Evolutionary conservation across 1,140 invertebrate species (phyloP).

Genomic region (Drosophila saltans): DNA sequence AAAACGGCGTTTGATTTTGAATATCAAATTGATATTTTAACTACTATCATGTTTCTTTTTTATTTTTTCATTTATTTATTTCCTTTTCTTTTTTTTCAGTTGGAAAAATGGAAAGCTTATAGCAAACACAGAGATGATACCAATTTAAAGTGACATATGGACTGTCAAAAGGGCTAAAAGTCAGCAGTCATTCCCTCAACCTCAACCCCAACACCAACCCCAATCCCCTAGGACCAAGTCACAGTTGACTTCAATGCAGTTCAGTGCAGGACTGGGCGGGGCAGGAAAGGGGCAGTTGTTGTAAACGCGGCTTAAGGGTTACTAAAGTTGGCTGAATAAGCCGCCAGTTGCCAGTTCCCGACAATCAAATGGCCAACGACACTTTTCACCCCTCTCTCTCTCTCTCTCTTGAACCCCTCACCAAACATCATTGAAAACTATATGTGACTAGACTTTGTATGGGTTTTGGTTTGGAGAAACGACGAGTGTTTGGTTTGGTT

Average conservation of each 20-base stretch:
- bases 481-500: conserved; percentile 5
- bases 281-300: background rate
- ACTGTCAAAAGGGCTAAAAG: conserved; percentile 8
- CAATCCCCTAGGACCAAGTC: conserved; percentile 33
- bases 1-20: background rate
- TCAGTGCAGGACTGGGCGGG: background rate
- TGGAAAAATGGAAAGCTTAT: no score
- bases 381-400: conserved; percentile 9
- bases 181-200: background rate
- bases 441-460: conserved; percentile 61
- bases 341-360: conserved; percentile 30
- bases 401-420: background rate
- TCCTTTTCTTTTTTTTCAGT: no score
- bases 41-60: background rate
- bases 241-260: conserved; percentile 43
- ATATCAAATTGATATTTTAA: conserved; percentile 1
- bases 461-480: conserved; percentile 42
- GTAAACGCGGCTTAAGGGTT: conserved; percentile 11
- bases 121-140: background rate
- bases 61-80: no score
- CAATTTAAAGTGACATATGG: conserved; percentile 10
- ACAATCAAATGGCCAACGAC: conserved; percentile 72
- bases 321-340: conserved; percentile 52
- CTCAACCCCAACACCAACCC: no score
- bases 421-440: conserved; percentile 15